Evolutionary conservation across 1,140 invertebrate species (phyloP).

Genomic region (Lycorma delicatula): DNA sequence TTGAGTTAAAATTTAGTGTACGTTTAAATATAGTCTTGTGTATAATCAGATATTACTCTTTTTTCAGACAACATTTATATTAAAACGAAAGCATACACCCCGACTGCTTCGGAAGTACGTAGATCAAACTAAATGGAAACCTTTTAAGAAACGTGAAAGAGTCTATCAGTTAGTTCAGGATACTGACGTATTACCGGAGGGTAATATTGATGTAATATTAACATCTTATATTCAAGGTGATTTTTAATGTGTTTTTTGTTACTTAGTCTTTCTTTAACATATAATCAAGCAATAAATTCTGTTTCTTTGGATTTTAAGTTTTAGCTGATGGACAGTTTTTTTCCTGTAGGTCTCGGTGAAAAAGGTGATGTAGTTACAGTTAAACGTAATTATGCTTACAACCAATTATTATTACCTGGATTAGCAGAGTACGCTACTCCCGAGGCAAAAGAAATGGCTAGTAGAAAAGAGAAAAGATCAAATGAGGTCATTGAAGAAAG

Average conservation of each 20-base stretch:
- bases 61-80: background rate
- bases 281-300: no score
- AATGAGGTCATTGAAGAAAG: no score
- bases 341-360: background rate
- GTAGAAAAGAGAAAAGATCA: no score
- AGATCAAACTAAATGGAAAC: background rate
- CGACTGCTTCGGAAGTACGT: background rate
- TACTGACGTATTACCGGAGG: background rate
- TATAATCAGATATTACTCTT: background rate
- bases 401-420: background rate
- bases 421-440: background rate
- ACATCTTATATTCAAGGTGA: background rate
- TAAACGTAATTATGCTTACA: background rate
- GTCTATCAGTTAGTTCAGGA: background rate
- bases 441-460: background rate
- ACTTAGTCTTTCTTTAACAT: no score
- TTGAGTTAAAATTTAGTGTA: no score
- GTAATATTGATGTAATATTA: background rate
- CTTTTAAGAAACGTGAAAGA: background rate
- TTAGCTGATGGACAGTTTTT: no score
- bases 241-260: no score
- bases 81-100: background rate
- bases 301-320: no score
- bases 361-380: background rate
- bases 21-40: no score